Evolutionary conservation across 2,888 invertebrate species (phyloP).

Genomic region (Pseudococcus longispinus): DNA sequence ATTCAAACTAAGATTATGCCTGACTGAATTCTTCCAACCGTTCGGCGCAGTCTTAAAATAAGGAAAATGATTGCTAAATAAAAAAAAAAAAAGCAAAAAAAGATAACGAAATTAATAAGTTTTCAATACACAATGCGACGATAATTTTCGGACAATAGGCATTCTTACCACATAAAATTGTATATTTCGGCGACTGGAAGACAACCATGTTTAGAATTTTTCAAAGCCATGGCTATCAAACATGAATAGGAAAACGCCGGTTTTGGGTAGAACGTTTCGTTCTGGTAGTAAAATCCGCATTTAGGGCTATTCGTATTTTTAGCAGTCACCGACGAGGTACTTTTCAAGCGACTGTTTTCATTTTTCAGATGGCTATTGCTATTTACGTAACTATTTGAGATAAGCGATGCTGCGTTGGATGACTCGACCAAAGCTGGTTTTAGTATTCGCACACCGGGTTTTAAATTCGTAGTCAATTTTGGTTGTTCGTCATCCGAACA

Average conservation of each 20-base stretch:
- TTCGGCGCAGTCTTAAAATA: conserved; percentile 98
- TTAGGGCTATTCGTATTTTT: not conserved
- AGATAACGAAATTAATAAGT: not conserved
- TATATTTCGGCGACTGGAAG: conserved; percentile 98
- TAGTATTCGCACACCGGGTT: conserved; percentile 37
- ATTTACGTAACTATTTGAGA: conserved; percentile 1
- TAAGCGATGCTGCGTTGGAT: not conserved
- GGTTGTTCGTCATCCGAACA: not conserved
- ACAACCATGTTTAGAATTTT: conserved; percentile 92
- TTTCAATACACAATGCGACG: not conserved
- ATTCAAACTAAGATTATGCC: conserved; percentile 95
- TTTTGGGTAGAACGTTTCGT: conserved; percentile 74
- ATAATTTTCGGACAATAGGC: not conserved
- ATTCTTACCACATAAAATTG: conserved; percentile 92
- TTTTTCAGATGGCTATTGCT: conserved; percentile 29
- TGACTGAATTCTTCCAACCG: conserved; percentile 98
- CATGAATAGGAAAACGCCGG: conserved; percentile 98
- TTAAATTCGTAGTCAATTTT: not conserved
- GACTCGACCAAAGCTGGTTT: conserved; percentile 41
- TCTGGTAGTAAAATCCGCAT: conserved; percentile 47
- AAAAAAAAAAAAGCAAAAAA: conserved; percentile 61
- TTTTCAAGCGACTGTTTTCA: conserved; percentile 7
- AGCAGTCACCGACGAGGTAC: not conserved
- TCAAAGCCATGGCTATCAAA: conserved; percentile 95
- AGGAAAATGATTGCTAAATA: conserved; percentile 89